These are phyloP conservation scores for Ethmia dodecea DNA, from an alignment of 2,888 invertebrate species.

Conservation along the genomic window DNA sequence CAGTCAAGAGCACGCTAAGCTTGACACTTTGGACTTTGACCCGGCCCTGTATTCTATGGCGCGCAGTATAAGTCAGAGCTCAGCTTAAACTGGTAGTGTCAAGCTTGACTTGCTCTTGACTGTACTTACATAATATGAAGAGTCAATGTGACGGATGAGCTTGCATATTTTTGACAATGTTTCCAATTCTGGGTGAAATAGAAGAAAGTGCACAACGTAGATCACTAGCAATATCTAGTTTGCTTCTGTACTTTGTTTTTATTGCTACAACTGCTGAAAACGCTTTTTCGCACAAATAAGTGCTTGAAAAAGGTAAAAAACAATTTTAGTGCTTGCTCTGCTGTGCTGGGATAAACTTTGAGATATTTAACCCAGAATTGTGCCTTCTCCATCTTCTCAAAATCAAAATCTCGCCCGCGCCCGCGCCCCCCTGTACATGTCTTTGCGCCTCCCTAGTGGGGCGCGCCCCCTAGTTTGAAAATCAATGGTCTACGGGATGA, in stretches of 20 bases:
- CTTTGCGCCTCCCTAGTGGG: slow-evolving; percentile 7
- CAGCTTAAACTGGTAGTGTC: too few relatives aligned
- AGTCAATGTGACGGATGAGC: slow-evolving; percentile 15
- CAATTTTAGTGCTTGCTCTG: slow-evolving; percentile 16
- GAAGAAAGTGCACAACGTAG: slow-evolving; percentile 15
- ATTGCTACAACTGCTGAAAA: slow-evolving; percentile 17
- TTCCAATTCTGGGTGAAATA: slow-evolving; percentile 15
- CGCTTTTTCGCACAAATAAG: slow-evolving; percentile 16
- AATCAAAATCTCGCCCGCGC: slow-evolving; percentile 12
- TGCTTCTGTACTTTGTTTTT: slow-evolving; percentile 16
- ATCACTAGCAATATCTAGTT: slow-evolving; percentile 15
- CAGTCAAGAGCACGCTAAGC: too few relatives aligned
- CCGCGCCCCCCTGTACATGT: slow-evolving; percentile 7
- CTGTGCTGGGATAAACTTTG: slow-evolving; percentile 15
- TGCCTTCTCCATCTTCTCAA: slow-evolving; percentile 15
- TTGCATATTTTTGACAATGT: slow-evolving; percentile 16
- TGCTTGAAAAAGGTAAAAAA: slow-evolving; percentile 12
- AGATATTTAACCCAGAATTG: slow-evolving; percentile 18
- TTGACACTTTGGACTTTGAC: too few relatives aligned
- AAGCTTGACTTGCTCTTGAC: too few relatives aligned
- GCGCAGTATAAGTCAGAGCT: too few relatives aligned
- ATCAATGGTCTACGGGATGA: slow-evolving; percentile 2
- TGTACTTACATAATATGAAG: too few relatives aligned
- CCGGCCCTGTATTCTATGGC: too few relatives aligned
- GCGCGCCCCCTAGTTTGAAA: slow-evolving; percentile 6